Evolutionary conservation across 2,113 vertebrate species (phyloP), one percentile per base, ranked within the genome.

Genomic region (Acrocephalus kingi): DNA sequence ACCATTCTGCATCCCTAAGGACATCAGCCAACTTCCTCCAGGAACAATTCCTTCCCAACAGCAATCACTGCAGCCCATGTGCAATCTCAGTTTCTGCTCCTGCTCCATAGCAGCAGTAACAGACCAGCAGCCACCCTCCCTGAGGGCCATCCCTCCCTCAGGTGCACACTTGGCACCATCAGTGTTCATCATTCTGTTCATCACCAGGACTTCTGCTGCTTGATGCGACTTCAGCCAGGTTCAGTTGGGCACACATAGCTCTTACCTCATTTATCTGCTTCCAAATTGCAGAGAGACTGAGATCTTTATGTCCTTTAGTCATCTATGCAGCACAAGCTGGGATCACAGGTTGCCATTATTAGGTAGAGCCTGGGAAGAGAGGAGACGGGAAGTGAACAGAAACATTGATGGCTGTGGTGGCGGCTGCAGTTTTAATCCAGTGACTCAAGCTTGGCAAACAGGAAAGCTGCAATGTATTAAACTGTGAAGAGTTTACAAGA

Each of bases 401-500:
- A 78, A 72, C 55, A 86, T 46, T 82, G 88, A 92, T 90, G 48
- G 73, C 66, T 81, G 35, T 59, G 76, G 79, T 80, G 59, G 89
- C 13, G 58, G 88, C 69, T 62, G 86, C 86, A 90, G 62, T 90
- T 97, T 93, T 92, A 90, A 92, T 72, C 46, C 76, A 76, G 80
- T 76, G 73, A 92, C 73, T 93, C 88, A 81, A 86, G 84, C 69
- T 69, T 51, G 6, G 91, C 94, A 97, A 92, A 88, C 76, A 87
- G 84, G 72, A 56, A 93, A 90, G 67, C 68, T 90, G 85, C 90
- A 77, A 68, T 75, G 73, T 96, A 96, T 92, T 97, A 90, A 92
- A 94, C 52, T 69, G 89, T 91, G 79, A 95, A 89, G 52, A 87
- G 92, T 96, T 96, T 90, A 93, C 62, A 93, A 69, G 97, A 89